Conservation (phyloP, 2,113 vertebrate species). For the Sardina pilchardus region DNA sequence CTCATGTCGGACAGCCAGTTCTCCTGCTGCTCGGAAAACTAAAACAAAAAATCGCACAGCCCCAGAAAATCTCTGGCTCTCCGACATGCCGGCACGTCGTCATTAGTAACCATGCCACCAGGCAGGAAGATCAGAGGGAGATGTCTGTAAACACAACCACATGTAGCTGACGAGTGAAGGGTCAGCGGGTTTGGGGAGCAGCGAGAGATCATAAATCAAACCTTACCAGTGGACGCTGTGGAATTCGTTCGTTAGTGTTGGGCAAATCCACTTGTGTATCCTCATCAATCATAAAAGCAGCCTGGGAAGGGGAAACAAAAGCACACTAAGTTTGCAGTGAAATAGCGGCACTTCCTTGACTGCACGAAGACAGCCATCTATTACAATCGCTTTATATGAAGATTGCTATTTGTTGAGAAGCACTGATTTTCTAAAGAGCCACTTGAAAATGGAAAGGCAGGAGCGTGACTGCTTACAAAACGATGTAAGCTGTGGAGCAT, state of each 20-base stretch:
- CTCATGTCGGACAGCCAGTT: conserved; percentile 47
- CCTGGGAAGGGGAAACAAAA: conserved; percentile 64
- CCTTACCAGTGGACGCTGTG: conserved; percentile 69
- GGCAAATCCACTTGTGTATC: conserved; percentile 66
- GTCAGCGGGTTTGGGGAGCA: conserved; percentile 50
- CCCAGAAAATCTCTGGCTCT: conserved; percentile 41
- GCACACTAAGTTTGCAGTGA: conserved; percentile 42
- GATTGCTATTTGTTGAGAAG: neutral
- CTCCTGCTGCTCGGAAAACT: conserved; percentile 45
- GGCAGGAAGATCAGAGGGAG: conserved; percentile 36
- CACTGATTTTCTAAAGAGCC: neutral
- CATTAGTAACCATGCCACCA: conserved; percentile 37
- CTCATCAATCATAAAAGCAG: conserved; percentile 70
- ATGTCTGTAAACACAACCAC: conserved; percentile 34
- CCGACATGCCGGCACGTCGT: conserved; percentile 18
- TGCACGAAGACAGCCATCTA: neutral
- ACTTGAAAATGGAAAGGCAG: neutral
- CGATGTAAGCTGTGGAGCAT: neutral
- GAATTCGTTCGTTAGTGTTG: conserved; percentile 62
- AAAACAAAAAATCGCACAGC: conserved; percentile 46
- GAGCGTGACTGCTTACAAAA: neutral
- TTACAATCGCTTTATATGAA: neutral
- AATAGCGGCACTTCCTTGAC: neutral
- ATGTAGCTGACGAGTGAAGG: conserved; percentile 38
- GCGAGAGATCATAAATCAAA: conserved; percentile 57